Evolutionary conservation across 2,797 vertebrate species (phyloP), one percentile per base, ranked within the genome.

Genomic region (Choloepus didactylus): DNA sequence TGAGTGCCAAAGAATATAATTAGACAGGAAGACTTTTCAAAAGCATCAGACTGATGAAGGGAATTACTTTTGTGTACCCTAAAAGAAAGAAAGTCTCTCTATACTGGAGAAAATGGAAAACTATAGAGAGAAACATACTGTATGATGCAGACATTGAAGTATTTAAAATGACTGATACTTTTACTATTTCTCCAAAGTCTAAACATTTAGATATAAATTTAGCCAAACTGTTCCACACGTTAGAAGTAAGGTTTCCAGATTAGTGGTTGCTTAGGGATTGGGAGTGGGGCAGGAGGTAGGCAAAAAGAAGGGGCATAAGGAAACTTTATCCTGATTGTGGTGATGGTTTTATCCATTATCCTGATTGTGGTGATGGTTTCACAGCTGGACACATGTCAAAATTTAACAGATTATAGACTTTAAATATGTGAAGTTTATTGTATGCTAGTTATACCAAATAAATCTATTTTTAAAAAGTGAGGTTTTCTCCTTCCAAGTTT

Each of bases 201-300:
- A 90, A 87, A 89, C 29, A 49, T 31, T 25, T 25, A 35, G 81
- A 73, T 73, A 82, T 89, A 27, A 73, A 89, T 70, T 69, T 59
- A 79, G 46, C 16, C 10, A 21, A 56, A 41, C 6, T 73, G n/a
- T 56, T 76, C 29, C 11, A 62, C 4, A 56, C 14, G 59, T 56
- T 23, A 35, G 41, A 67, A 90, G 31, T 88, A n/a, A 76, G 54
- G 35, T 72, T 93, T 80, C 23, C 14, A 25, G 44, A 67, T 60
- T 18, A 60, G 3, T 44, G 38, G 35, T 73, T 60, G 51, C 31
- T 35, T 85, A 66, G 38, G 12, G 1, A 0, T 60, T 60, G 12
- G 41, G 18, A 66, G 35, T 23, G 12, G 15, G 12, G 31, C 6
- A 0, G 4, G 4, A 25, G 7, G 60, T 0, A 1, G 14, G 19